Evolutionary conservation across 2,888 invertebrate species (phyloP).

Genomic region (Apantesis nais): DNA sequence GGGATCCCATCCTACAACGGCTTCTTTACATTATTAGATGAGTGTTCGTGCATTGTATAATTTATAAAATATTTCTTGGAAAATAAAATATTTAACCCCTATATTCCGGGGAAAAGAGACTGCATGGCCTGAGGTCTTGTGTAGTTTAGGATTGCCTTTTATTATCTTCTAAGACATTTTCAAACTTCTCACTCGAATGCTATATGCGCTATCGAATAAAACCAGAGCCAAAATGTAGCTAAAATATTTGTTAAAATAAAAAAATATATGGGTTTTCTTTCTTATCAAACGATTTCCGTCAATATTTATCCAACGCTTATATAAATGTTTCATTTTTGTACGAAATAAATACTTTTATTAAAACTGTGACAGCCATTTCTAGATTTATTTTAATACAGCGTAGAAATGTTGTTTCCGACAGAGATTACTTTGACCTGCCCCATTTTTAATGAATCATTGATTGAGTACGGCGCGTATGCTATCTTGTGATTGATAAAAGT

Average conservation of each 20-base stretch:
- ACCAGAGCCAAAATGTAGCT: not conserved
- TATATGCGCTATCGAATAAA: not conserved
- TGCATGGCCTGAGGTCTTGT: not conserved
- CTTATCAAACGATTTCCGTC: slow-evolving; percentile 1
- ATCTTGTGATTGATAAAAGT: slow-evolving; percentile 4
- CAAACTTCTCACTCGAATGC: not conserved
- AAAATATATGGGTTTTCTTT: too few relatives aligned
- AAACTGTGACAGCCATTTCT: not conserved
- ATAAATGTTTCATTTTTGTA: not conserved
- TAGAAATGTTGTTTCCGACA: not conserved
- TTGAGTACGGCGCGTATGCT: slow-evolving; percentile 12
- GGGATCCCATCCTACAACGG: not conserved
- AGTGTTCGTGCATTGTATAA: not conserved
- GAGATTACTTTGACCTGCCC: slow-evolving; percentile 33
- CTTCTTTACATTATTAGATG: not conserved
- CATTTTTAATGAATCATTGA: slow-evolving; percentile 27
- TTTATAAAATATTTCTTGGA: not conserved
- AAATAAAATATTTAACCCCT: too few relatives aligned
- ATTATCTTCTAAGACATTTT: not conserved
- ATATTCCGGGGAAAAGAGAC: not conserved
- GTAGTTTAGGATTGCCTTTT: not conserved
- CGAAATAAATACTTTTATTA: not conserved
- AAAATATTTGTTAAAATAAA: not conserved
- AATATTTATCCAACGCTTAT: not conserved
- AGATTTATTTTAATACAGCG: not conserved